phyloP scores from a whole-genome alignment of 2,797 vertebrate species.

The Pantherophis vulpinus region DNA sequence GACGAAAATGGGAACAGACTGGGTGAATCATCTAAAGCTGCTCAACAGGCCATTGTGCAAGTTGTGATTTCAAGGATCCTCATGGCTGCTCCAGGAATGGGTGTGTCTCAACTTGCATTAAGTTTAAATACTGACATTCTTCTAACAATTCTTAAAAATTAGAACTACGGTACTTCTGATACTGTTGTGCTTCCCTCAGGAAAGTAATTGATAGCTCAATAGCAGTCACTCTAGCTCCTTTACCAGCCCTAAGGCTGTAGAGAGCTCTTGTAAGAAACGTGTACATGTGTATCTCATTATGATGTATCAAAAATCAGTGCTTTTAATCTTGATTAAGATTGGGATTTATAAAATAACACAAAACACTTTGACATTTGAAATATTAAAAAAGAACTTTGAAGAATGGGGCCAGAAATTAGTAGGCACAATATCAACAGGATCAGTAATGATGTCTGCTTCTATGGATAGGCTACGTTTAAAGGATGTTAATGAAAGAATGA shows the following conservation, averaged over 20 bases:
- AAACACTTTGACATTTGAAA: not conserved
- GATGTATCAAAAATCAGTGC: not conserved
- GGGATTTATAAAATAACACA: not conserved
- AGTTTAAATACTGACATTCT: not conserved
- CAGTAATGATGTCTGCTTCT: not conserved
- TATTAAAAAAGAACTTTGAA: not conserved
- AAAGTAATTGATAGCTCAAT: not conserved
- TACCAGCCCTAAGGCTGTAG: not conserved
- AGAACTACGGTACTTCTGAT: not conserved
- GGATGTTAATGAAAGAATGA: not conserved
- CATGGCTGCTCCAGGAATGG: constrained; percentile 98
- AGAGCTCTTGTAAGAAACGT: not conserved
- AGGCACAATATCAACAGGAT: not conserved
- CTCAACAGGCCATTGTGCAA: constrained; percentile 93
- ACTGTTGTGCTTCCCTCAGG: not conserved
- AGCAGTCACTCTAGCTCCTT: not conserved
- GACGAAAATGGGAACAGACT: constrained; percentile 90
- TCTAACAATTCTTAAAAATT: not conserved
- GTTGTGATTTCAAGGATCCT: constrained; percentile 95
- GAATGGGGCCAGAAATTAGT: not conserved
- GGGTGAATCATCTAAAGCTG: constrained; percentile 92
- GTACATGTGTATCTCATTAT: not conserved
- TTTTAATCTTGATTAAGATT: not conserved
- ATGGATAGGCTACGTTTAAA: not conserved
- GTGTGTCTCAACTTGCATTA: constrained; percentile 66